A percentile compares a stretch with the other conserved stretches of the same genome.
phyloP scores from a whole-genome alignment of 2,797 vertebrate genomes.

The Xenentodon cancila region DNA sequence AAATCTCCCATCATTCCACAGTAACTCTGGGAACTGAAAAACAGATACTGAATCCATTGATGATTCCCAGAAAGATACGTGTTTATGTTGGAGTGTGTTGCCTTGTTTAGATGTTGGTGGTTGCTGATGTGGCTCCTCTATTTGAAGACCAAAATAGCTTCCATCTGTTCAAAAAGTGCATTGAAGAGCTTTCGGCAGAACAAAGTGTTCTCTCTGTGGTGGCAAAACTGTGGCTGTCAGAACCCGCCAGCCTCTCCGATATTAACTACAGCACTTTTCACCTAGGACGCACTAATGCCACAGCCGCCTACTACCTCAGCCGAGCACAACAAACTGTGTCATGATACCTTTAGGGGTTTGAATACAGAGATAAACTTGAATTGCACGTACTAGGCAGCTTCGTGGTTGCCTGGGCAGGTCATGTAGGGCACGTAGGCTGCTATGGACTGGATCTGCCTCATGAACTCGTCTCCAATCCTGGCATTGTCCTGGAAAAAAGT shows the following conservation, averaged over 20 bases:
- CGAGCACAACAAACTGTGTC: slow-evolving; percentile 18
- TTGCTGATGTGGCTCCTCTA: slow-evolving; percentile 48
- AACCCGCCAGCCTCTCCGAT: slow-evolving; percentile 16
- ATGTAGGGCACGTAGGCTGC: slow-evolving; percentile 91
- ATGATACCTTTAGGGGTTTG: background rate
- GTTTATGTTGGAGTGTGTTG: slow-evolving; percentile 61
- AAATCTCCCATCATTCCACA: slow-evolving; percentile 7
- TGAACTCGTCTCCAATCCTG: slow-evolving; percentile 89
- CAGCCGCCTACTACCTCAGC: slow-evolving; percentile 13
- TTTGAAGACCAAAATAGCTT: slow-evolving; percentile 58
- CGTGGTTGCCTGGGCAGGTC: slow-evolving; percentile 93
- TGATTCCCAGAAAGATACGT: slow-evolving; percentile 46
- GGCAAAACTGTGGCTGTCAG: slow-evolving; percentile 51
- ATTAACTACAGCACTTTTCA: slow-evolving; percentile 24
- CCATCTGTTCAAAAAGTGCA: slow-evolving; percentile 53
- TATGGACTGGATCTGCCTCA: slow-evolving; percentile 89
- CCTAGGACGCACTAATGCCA: slow-evolving; percentile 42
- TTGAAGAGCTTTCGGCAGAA: slow-evolving; percentile 43
- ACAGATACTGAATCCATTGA: slow-evolving; percentile 45
- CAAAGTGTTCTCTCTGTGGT: slow-evolving; percentile 46
- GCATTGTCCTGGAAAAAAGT: slow-evolving; percentile 82
- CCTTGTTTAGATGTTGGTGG: slow-evolving; percentile 69
- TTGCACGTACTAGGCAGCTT: slow-evolving; percentile 86
- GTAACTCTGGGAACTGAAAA: slow-evolving; percentile 29
- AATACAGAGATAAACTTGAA: slow-evolving; percentile 59